phyloP scores from a whole-genome alignment of 2,113 vertebrate species.

The Trogon surrucura region DNA sequence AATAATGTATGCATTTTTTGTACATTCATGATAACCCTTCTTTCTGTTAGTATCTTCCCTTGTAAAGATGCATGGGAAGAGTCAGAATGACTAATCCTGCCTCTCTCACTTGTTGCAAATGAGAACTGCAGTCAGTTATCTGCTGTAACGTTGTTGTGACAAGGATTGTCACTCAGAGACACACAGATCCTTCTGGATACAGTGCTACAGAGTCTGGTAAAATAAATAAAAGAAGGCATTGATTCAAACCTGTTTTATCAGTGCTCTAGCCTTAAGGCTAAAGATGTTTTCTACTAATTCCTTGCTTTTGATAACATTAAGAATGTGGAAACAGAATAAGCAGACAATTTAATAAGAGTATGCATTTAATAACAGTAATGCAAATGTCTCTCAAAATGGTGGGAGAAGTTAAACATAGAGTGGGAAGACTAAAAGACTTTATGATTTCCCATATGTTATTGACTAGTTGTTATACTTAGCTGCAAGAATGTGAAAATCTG shows the following conservation, averaged over 20 bases:
- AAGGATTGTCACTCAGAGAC: slow-evolving; percentile 6
- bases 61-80: slow-evolving; percentile 4
- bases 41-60: not conserved
- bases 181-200: slow-evolving; percentile 4
- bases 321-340: not conserved
- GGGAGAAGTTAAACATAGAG: not conserved
- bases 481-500: not conserved
- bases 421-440: not conserved
- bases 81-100: slow-evolving; percentile 16
- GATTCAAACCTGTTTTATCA: not conserved
- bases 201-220: not conserved
- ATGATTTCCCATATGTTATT: not conserved
- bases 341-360: not conserved
- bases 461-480: not conserved
- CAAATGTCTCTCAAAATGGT: not conserved
- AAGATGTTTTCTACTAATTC: not conserved
- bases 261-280: not conserved
- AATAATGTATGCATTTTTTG: not conserved
- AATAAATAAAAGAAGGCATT: not conserved
- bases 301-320: not conserved
- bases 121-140: slow-evolving; percentile 30
- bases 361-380: not conserved
- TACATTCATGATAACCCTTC: not conserved
- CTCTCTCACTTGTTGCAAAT: not conserved
- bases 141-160: slow-evolving; percentile 37